Percentiles rank a stretch among this genome's conserved stretches.
These are phyloP conservation scores for Ctenosaura bakeri DNA, from an alignment of 2,797 vertebrate species.

Conservation along the genomic window DNA sequence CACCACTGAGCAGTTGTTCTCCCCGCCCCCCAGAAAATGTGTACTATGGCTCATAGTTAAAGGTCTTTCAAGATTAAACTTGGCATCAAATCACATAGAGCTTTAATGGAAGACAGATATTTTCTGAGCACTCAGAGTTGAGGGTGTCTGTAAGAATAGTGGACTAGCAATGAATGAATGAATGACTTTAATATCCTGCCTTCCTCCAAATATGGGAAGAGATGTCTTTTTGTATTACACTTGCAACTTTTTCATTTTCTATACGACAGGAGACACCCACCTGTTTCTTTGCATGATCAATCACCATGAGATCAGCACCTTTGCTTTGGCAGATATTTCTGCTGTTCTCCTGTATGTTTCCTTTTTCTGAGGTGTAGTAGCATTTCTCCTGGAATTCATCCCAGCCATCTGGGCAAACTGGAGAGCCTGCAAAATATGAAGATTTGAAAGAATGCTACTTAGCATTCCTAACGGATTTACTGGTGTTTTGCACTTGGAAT, in stretches of 20 bases:
- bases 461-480: too few species aligned
- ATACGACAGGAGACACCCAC: neutral
- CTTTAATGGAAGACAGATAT: neutral
- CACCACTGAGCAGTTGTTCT: too few species aligned
- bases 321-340: neutral
- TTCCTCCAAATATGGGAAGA: too few species aligned
- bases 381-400: neutral
- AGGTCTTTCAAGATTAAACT: neutral
- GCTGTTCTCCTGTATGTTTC: neutral
- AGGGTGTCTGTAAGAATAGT: neutral
- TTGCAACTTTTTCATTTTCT: neutral
- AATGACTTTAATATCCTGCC: too few species aligned
- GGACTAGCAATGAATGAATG: too few species aligned
- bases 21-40: neutral
- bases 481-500: too few species aligned
- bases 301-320: neutral
- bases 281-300: neutral
- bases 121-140: neutral
- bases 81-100: neutral
- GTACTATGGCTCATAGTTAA: neutral
- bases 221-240: neutral
- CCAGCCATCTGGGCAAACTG: neutral
- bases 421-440: slow-evolving; percentile 8
- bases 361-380: neutral
- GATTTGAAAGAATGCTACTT: neutral